phyloP scores from a whole-genome alignment of 2,797 vertebrate species.

The Amphiprion clarkii region DNA sequence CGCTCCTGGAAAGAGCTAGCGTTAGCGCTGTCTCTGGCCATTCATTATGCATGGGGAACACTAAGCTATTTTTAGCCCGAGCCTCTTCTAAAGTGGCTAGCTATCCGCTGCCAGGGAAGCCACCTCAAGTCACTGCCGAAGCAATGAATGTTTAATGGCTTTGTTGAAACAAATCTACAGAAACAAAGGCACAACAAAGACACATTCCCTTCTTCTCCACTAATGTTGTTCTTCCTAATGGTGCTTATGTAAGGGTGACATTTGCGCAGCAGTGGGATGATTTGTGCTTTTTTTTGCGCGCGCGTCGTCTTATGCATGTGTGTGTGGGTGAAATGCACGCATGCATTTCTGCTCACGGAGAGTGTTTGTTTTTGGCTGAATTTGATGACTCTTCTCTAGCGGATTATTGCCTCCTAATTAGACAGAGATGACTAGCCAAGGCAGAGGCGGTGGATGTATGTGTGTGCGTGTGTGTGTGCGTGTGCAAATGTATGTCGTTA shows the following conservation, averaged over 20 bases:
- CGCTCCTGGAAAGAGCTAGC: conserved; percentile 83
- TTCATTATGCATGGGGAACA: conserved; percentile 86
- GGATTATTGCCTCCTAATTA: conserved; percentile 86
- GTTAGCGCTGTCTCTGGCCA: conserved; percentile 78
- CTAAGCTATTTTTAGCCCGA: conserved; percentile 79
- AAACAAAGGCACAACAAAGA: conserved; percentile 75
- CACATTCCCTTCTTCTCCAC: conserved; percentile 41
- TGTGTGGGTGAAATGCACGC: conserved; percentile 41
- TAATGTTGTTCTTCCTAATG: conserved; percentile 69
- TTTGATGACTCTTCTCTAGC: conserved; percentile 84
- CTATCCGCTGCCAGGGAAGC: conserved; percentile 79
- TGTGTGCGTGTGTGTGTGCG: conserved; percentile 30
- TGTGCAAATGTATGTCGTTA: conserved; percentile 45
- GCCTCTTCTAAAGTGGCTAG: conserved; percentile 71
- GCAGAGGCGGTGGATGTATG: conserved; percentile 67
- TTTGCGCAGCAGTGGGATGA: conserved; percentile 59
- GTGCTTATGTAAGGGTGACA: conserved; percentile 77
- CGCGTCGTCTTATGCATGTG: conserved; percentile 22
- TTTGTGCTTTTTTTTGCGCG: conserved; percentile 25
- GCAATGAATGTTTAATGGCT: conserved; percentile 81
- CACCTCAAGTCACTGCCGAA: conserved; percentile 77
- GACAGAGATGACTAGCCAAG: conserved; percentile 82
- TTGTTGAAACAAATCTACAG: conserved; percentile 79
- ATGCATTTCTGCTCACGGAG: conserved; percentile 67
- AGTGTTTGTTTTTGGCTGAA: conserved; percentile 84